Conservation (phyloP, 2,888 invertebrate genomes). For the Scaptomyza flava region DNA sequence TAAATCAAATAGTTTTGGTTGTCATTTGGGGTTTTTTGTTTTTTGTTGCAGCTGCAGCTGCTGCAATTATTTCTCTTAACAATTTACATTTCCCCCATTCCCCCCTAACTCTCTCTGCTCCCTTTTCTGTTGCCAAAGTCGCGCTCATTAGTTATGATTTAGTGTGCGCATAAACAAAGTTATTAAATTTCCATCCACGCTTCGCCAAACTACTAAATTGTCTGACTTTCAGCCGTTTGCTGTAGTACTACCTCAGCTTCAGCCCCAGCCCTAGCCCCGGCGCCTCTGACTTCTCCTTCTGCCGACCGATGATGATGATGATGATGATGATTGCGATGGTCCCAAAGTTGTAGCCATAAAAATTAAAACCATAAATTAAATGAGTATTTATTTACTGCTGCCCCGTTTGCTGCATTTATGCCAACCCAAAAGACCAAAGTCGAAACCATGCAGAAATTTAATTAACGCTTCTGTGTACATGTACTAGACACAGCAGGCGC, state of each 20-base stretch:
- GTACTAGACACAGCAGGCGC: conserved; percentile 70
- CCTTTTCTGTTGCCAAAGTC: conserved; percentile 29
- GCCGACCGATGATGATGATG: conserved; percentile 11
- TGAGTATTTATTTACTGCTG: conserved; percentile 79
- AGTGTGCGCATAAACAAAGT: conserved; percentile 80
- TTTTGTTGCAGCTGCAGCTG: conserved; percentile 48
- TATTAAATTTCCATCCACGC: conserved; percentile 79
- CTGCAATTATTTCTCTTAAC: conserved; percentile 15
- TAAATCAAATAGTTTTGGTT: conserved; percentile 64
- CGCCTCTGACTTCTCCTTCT: conserved; percentile 5
- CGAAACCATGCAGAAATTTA: conserved; percentile 71
- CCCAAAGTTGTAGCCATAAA: conserved; percentile 77
- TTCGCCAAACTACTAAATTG: conserved; percentile 78
- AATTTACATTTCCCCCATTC: not conserved
- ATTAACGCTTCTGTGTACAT: conserved; percentile 79
- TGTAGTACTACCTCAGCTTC: not conserved
- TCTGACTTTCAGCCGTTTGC: conserved; percentile 50
- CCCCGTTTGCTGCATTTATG: conserved; percentile 58
- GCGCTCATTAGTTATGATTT: conserved; percentile 79
- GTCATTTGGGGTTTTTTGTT: conserved; percentile 50
- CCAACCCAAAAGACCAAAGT: conserved; percentile 33
- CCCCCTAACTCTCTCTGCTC: not conserved
- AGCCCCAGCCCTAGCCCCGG: conserved; percentile 4
- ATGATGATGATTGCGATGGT: conserved; percentile 50
- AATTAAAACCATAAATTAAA: conserved; percentile 80